These are phyloP conservation scores for Acanthopagrus latus DNA, from an alignment of 2,797 vertebrate species.

Conservation along the genomic window DNA sequence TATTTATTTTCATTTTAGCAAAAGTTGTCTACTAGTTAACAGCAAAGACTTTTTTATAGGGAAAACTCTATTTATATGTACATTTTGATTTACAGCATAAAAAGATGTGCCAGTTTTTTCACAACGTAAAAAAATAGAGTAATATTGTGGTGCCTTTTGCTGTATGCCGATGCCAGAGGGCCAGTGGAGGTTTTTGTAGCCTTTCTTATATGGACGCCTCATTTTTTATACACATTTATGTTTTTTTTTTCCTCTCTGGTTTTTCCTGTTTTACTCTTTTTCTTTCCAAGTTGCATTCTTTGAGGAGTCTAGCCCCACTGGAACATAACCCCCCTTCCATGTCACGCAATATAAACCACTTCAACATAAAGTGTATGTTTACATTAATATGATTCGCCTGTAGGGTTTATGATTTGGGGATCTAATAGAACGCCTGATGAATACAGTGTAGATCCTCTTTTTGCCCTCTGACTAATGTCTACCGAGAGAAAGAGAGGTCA, in stretches of 20 bases:
- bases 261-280: constrained; percentile 75
- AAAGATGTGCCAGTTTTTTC: constrained; percentile 99
- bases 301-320: constrained; percentile 83
- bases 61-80: constrained; percentile 99
- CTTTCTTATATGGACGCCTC: constrained; percentile 93
- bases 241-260: constrained; percentile 81
- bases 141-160: constrained; percentile 99
- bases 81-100: constrained; percentile 99
- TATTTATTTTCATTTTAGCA: constrained; percentile 99
- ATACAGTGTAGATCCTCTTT: constrained; percentile 74
- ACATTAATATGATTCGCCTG: constrained; percentile 86
- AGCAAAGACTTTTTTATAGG: constrained; percentile 99
- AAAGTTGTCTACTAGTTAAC: constrained; percentile 99
- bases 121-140: constrained; percentile 97
- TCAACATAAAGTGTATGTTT: constrained; percentile 89
- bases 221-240: constrained; percentile 89
- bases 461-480: constrained; percentile 70
- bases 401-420: constrained; percentile 80
- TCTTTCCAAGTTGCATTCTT: constrained; percentile 82
- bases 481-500: constrained; percentile 29
- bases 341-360: constrained; percentile 89
- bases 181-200: constrained; percentile 95
- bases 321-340: constrained; percentile 81
- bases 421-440: constrained; percentile 76
- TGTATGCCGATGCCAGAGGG: constrained; percentile 96